Base-by-base conservation (phyloP, 1,140 invertebrate genomes). In the Ectropis grisescens region DNA sequence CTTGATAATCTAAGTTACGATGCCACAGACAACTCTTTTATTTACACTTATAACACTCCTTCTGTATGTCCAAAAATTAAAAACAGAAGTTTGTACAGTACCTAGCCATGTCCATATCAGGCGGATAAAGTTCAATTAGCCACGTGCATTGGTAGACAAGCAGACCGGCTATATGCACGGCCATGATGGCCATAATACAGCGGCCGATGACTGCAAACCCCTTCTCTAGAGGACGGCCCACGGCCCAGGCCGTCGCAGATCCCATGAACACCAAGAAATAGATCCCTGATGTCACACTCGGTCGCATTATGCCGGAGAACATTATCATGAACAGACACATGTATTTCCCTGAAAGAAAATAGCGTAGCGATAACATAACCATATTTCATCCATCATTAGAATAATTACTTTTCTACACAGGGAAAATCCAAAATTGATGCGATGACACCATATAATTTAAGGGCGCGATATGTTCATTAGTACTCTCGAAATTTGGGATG, bases 261-360 rank as follows among this genome's bases (percentile, higher is more conserved):
- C 86, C 86, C 48, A 98, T 81, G 69, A 98, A 98, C 9, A 91
- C 84, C 9, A 95, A 48, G 75, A 95, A 97, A 75, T 98, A 97
- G 19, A 96, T 85, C 7, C 88, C 90, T 16, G 89, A 90, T 1
- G 91, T 87, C 3, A 94, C 81, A 11, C 92, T 95, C 2, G 93
- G 93, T 29, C 88, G 85, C 54, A 94, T 67, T 26, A 92, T 88
- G 0, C 92, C 92, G 10, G 91, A 88, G 44, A 92, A 85, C 71
- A 93, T 94, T 34, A 95, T 75, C 4, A 89, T 85, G 14, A 87
- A 85, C 23, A 95, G 68, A 9, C 87, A 87, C 8, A 89, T 75
- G 43, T 92, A 91, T 49, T 90, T 91, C 11, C 91, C 91, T 89
- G 81, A 7, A 62, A 79, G 11, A 31, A 33, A 39, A 12, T 11